phyloP scores from a whole-genome alignment of 1,140 invertebrate genomes.

The Drosophila persimilis region DNA sequence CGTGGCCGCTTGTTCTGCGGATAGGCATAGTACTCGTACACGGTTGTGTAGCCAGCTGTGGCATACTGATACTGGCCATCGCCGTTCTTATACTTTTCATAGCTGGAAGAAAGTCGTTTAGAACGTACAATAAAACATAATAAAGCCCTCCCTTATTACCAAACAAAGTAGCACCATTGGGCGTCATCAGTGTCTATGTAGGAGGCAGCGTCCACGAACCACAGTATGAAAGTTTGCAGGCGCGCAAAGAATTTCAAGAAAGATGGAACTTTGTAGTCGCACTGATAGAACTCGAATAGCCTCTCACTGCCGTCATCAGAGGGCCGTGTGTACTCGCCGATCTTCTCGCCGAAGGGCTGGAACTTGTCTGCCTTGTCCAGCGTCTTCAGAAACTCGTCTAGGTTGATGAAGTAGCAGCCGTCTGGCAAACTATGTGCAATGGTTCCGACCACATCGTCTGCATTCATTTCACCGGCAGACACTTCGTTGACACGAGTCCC shows the following conservation, averaged over 20 bases:
- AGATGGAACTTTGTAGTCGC: constrained; percentile 87
- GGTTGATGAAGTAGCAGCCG: constrained; percentile 77
- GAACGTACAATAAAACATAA: neutral
- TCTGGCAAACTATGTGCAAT: constrained; percentile 86
- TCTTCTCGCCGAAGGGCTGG: constrained; percentile 83
- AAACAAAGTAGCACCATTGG: constrained; percentile 95
- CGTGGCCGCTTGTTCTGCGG: constrained; percentile 93
- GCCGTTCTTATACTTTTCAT: constrained; percentile 89
- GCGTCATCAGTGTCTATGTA: constrained; percentile 97
- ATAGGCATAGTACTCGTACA: constrained; percentile 98
- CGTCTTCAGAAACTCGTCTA: constrained; percentile 80
- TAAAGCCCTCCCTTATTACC: constrained; percentile 86
- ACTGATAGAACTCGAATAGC: constrained; percentile 92
- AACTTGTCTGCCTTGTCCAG: constrained; percentile 81
- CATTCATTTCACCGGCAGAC: constrained; percentile 85
- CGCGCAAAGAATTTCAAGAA: constrained; percentile 92
- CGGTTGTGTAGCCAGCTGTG: constrained; percentile 93
- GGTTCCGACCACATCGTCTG: constrained; percentile 92
- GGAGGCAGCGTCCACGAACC: constrained; percentile 97
- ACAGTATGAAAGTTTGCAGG: constrained; percentile 96
- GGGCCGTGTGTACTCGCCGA: constrained; percentile 76
- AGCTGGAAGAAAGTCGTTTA: constrained; percentile 84
- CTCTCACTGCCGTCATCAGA: constrained; percentile 84
- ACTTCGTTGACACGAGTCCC: constrained; percentile 70
- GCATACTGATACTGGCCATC: constrained; percentile 88